Evolutionary conservation across 2,797 vertebrate genomes (phyloP), one percentile per base, ranked within the genome.

Genomic region (Macroramphosus scolopax): DNA sequence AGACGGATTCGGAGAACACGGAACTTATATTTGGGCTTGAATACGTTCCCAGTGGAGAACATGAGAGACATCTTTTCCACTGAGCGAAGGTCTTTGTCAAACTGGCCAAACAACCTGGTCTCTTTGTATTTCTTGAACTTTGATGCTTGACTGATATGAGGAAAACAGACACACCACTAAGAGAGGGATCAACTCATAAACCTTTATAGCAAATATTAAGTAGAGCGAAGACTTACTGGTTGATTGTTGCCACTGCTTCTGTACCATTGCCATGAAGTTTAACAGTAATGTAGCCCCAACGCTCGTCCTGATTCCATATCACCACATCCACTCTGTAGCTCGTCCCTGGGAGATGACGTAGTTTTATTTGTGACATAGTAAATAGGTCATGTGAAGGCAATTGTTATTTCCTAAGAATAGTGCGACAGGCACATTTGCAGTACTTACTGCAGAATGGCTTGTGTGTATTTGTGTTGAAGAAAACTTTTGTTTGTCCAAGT

Each of bases 401-500:
- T n/a, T n/a, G n/a, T n/a, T n/a, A n/a, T n/a, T n/a, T n/a, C n/a
- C n/a, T n/a, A n/a, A n/a, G n/a, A n/a, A n/a, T n/a, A n/a, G n/a
- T n/a, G n/a, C n/a, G n/a, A n/a, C n/a, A n/a, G n/a, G n/a, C n/a
- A n/a, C n/a, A n/a, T n/a, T n/a, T n/a, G n/a, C n/a, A n/a, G 5
- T 20, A 87, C 91, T 89, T 51, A 92, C 91, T 86, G 77, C 85
- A 90, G 50, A 61, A 92, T 2, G 89, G 90, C 14, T 49, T 1
- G 0, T 32, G 1, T 31, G 13, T 1, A 17, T 88, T 91, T 10
- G 91, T 92, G 41, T 32, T 78, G 63, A 91, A 92, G 71, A 53
- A 92, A 0, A 51, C 38, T 28, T 45, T 84, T 0, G 74, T 84
- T 55, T 83, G 61, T 0, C 6, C 4, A 5, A 64, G 39, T 3